Evolutionary conservation across 2,888 invertebrate genomes (phyloP).

Genomic region (Trypoxylon attenuatum): DNA sequence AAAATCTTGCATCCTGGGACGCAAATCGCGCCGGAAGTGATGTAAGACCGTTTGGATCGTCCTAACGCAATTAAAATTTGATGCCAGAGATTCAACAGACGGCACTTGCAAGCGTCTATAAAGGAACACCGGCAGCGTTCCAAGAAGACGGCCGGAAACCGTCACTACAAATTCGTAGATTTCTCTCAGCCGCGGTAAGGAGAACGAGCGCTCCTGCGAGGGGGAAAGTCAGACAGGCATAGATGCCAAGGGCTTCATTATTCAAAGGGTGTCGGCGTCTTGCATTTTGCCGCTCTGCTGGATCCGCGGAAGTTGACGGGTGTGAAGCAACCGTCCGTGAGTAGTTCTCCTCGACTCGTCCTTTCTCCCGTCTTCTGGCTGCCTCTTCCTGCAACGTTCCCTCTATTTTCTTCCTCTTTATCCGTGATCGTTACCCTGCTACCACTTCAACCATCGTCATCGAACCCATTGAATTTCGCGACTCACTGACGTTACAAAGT

Average conservation of each 20-base stretch:
- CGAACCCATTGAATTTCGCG: too few species aligned
- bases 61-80: constrained; percentile 54
- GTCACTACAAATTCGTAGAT: constrained; percentile 60
- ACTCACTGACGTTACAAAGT: too few species aligned
- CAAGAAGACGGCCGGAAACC: constrained; percentile 41
- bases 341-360: constrained; percentile 31
- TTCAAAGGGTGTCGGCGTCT: constrained; percentile 72
- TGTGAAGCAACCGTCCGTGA: constrained; percentile 62
- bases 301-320: constrained; percentile 67
- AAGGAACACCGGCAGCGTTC: constrained; percentile 11
- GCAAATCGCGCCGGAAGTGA: not conserved
- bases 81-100: constrained; percentile 36
- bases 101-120: constrained; percentile 10
- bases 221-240: constrained; percentile 63
- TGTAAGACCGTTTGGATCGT: constrained; percentile 19
- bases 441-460: constrained; percentile 32
- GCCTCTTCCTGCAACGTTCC: constrained; percentile 19
- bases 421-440: constrained; percentile 23
- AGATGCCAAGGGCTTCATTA: constrained; percentile 70
- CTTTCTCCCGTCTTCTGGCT: constrained; percentile 17
- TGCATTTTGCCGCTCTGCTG: constrained; percentile 67
- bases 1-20: not conserved
- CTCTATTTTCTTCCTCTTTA: constrained; percentile 20
- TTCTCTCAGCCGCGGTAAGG: constrained; percentile 38
- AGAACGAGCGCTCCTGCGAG: constrained; percentile 43